phyloP scores from a whole-genome alignment of 1,140 invertebrate species.

The Pogonomyrmex barbatus region DNA sequence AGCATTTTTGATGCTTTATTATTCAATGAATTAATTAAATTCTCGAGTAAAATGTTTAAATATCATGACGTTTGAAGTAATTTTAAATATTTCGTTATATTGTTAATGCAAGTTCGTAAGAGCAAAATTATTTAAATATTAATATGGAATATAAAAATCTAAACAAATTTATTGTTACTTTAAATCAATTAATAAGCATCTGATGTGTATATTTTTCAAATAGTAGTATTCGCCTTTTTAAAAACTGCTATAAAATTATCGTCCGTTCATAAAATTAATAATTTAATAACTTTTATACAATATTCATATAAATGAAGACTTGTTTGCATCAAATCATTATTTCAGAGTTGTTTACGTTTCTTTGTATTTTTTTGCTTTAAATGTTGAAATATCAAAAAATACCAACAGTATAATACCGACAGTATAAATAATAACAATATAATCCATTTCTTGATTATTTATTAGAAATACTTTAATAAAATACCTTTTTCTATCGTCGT shows the following conservation, averaged over 20 bases:
- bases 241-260: background rate
- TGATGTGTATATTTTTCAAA: background rate
- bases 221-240: background rate
- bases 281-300: background rate
- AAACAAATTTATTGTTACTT: background rate
- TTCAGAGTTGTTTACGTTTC: conserved; percentile 2
- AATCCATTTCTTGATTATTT: background rate
- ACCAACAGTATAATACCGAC: background rate
- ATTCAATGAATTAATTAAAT: conserved; percentile 16
- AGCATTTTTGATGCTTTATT: conserved; percentile 32
- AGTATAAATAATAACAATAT: background rate
- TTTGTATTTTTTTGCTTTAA: background rate
- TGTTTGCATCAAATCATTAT: background rate
- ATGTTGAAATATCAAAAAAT: background rate
- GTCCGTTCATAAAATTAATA: background rate
- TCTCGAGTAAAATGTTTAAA: conserved; percentile 5
- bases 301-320: background rate
- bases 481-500: background rate
- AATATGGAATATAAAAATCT: background rate
- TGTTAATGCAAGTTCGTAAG: background rate
- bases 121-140: background rate
- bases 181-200: conserved; percentile 7
- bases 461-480: background rate
- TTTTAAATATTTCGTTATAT: conserved; percentile 11
- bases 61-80: conserved; percentile 8